These are phyloP conservation scores for Ochropacha duplaris DNA, from an alignment of 2,888 invertebrate species.

Conservation along the genomic window DNA sequence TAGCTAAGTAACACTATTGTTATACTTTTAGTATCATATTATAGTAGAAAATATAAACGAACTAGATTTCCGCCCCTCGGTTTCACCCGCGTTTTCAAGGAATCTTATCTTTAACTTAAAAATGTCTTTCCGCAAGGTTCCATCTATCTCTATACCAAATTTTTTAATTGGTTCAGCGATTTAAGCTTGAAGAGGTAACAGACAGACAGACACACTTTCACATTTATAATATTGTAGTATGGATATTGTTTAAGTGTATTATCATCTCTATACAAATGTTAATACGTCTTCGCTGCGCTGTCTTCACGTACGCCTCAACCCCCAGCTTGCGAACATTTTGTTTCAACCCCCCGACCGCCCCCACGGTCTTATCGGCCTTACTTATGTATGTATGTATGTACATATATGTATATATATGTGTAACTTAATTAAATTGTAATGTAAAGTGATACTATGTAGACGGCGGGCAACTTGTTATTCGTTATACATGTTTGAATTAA, in stretches of 20 bases:
- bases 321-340: constrained; percentile 58
- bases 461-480: background rate
- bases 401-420: constrained; percentile 22
- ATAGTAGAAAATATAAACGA: too few relatives aligned
- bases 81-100: too few relatives aligned
- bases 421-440: constrained; percentile 12
- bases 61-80: too few relatives aligned
- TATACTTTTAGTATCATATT: too few relatives aligned
- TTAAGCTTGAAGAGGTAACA: too few relatives aligned
- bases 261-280: constrained; percentile 48
- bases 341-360: constrained; percentile 45
- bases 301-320: constrained; percentile 73
- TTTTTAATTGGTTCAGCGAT: too few relatives aligned
- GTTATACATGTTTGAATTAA: background rate
- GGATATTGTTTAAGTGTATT: constrained; percentile 13
- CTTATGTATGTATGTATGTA: constrained; percentile 38
- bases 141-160: too few relatives aligned
- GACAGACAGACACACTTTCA: too few relatives aligned
- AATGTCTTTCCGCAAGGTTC: too few relatives aligned
- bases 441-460: background rate
- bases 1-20: too few relatives aligned
- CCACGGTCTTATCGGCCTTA: constrained; percentile 69
- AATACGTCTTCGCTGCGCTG: constrained; percentile 71
- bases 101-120: too few relatives aligned
- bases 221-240: too few relatives aligned